Evolutionary conservation across 1,140 invertebrate species (phyloP), one percentile per base, ranked within the genome.

Genomic region (Penaeus vannamei): DNA sequence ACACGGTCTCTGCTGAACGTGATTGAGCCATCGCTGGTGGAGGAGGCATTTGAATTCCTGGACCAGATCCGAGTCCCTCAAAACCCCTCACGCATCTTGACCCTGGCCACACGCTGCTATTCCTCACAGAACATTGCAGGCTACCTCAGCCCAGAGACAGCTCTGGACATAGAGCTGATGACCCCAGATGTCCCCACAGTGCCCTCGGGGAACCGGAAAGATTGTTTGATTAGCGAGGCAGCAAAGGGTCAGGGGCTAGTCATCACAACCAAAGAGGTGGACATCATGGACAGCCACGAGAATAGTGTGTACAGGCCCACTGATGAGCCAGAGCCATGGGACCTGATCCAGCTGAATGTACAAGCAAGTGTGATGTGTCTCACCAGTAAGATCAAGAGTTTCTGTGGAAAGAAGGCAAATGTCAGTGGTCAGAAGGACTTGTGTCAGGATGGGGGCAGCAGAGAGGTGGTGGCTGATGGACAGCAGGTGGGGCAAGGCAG

Each of bases 311-410:
- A 97, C 92, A 95, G 96, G 89, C 96, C 96, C 1, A 96, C 95
- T 0, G 96, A 97, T 92, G 96, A 97, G 92, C 96, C 96, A 1
- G 97, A 98, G 92, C 97, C 97, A 0, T 96, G 96, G 95, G 97
- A 98, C 93, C 94, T 98, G 69, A 97, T 96, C 0, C 95, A 97
- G 91, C 92, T 98, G 23, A 98, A 98, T 92, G 97, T 97, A 53
- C 97, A 98, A 93, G 97, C 97, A 1, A 96, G 96, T 91, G 95
- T 97, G 0, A 97, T 98, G 95, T 97, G 97, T 92, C 93, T 98
- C 90, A 96, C 96, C 4, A 96, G 95, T 86, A 97, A 97, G 93
- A 91, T 93, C 61, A 91, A 92, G 72, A 91, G 84, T 59, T 89
- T 92, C 79, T 92, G 91, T 89, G 53, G 53, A 12, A 8, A 12